Evolutionary conservation across 2,113 vertebrate species (phyloP).

Genomic region (Odocoileus hemionus): DNA sequence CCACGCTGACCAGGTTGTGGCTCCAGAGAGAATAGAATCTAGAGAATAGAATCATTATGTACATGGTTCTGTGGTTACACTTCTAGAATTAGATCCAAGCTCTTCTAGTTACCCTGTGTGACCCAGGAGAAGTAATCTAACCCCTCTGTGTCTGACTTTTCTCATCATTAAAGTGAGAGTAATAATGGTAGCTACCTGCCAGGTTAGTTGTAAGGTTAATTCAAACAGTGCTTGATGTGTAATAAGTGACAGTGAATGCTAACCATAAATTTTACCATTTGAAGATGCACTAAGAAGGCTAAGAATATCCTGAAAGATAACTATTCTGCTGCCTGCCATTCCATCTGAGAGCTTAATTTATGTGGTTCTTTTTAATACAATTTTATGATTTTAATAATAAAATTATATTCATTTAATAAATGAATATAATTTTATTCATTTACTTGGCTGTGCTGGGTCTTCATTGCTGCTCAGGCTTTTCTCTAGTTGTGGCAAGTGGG

Average conservation of each 20-base stretch:
- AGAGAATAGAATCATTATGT: not conserved
- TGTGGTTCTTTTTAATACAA: not conserved
- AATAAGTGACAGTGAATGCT: not conserved
- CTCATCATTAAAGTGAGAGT: not conserved
- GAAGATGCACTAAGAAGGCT: not conserved
- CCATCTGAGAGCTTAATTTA: not conserved
- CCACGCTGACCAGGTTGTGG: not conserved
- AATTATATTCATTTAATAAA: too few relatives aligned
- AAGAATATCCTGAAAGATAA: not conserved
- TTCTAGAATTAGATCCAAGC: not conserved
- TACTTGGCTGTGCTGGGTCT: not conserved
- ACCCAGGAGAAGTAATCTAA: not conserved
- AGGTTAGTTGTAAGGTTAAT: not conserved
- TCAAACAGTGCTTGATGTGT: not conserved
- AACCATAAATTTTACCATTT: not conserved
- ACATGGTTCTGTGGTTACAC: not conserved
- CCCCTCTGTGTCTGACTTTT: not conserved
- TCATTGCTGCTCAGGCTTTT: not conserved
- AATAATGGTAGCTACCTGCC: not conserved
- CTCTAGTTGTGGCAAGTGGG: not conserved
- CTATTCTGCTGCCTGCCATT: not conserved
- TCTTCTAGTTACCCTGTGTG: not conserved
- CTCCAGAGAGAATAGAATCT: not conserved
- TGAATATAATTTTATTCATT: too few relatives aligned
- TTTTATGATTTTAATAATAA: not conserved